Conservation (phyloP, 2,888 invertebrate genomes). For the Mesochorus sp. region DNA sequence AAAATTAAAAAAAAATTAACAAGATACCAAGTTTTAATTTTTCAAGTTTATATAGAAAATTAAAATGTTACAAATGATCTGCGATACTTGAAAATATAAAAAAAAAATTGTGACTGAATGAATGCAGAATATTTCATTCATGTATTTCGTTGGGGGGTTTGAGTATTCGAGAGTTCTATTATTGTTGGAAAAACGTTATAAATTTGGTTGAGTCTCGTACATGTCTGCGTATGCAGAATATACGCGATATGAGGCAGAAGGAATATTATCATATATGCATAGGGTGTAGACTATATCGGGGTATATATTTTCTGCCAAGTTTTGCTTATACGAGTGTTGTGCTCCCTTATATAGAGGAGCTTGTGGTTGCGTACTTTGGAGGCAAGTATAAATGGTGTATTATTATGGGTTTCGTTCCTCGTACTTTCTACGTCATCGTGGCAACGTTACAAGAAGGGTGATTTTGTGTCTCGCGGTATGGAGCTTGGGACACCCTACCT, state of each 20-base stretch:
- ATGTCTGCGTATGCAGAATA: neutral
- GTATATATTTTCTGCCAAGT: too few species aligned
- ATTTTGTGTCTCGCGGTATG: neutral
- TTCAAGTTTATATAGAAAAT: too few species aligned
- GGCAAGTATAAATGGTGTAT: neutral
- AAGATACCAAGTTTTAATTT: too few species aligned
- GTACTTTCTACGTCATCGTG: neutral
- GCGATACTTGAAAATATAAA: too few species aligned
- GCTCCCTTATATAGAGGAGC: neutral
- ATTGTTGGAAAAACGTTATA: slow-evolving; percentile 2
- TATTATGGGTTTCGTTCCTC: neutral
- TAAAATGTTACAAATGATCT: too few species aligned
- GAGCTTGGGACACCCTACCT: neutral
- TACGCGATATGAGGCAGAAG: neutral
- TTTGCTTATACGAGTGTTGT: too few species aligned
- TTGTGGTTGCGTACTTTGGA: neutral
- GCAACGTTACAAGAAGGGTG: neutral
- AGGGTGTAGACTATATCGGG: too few species aligned
- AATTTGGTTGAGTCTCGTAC: neutral
- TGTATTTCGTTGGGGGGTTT: too few species aligned
- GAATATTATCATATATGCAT: neutral
- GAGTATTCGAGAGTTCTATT: slow-evolving; percentile 7
- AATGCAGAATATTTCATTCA: too few species aligned
- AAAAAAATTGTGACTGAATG: too few species aligned
- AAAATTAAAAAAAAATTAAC: too few species aligned